Conservation (phyloP, 2,888 invertebrate genomes). For the Sinohyriopsis cumingii region DNA sequence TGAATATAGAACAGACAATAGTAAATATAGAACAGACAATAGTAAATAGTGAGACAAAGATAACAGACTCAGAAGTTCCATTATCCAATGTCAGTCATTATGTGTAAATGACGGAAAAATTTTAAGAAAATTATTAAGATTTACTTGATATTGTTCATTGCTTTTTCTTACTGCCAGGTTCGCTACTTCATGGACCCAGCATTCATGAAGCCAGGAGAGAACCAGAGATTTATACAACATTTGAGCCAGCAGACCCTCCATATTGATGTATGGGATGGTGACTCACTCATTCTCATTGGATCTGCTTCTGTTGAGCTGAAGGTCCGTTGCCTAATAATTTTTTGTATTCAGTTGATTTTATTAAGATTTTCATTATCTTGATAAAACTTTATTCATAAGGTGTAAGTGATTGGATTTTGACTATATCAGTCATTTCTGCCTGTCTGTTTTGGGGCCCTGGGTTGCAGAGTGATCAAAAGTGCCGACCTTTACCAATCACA, state of each 20-base stretch:
- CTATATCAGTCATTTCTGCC: too few relatives aligned
- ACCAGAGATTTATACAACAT: slow-evolving; percentile 70
- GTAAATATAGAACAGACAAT: too few relatives aligned
- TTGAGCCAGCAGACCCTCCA: slow-evolving; percentile 70
- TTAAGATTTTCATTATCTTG: neutral
- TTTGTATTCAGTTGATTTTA: neutral
- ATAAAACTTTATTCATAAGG: too few relatives aligned
- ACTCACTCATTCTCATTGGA: slow-evolving; percentile 73
- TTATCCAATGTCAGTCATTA: too few relatives aligned
- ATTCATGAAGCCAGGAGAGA: slow-evolving; percentile 71
- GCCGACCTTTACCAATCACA: too few relatives aligned
- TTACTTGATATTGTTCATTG: neutral
- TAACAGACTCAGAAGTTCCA: too few relatives aligned
- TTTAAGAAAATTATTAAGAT: neutral
- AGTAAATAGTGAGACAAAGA: too few relatives aligned
- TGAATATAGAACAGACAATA: too few relatives aligned
- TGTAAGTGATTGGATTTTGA: too few relatives aligned
- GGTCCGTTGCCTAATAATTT: slow-evolving; percentile 51
- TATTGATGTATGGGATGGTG: slow-evolving; percentile 75
- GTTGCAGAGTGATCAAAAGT: too few relatives aligned
- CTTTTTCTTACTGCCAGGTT: slow-evolving; percentile 55
- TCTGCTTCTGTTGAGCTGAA: slow-evolving; percentile 72
- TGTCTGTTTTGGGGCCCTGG: too few relatives aligned
- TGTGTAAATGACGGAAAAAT: too few relatives aligned
- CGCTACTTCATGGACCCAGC: slow-evolving; percentile 71